Evolutionary conservation across 2,888 invertebrate genomes (phyloP).

Genomic region (Tricholauxania praeusta): DNA sequence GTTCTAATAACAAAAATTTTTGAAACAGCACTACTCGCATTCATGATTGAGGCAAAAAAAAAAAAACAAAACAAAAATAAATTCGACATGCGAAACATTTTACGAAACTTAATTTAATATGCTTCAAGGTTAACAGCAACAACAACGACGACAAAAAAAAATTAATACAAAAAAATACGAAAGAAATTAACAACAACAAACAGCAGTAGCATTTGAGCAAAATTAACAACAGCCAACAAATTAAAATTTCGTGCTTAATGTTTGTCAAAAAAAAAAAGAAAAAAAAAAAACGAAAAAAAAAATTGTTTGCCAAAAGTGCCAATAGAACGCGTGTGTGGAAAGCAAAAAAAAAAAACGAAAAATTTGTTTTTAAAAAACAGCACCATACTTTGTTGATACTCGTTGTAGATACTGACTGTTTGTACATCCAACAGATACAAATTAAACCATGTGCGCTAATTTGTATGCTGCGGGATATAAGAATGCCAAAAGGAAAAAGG

Average conservation of each 20-base stretch:
- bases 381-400: no score
- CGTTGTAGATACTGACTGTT: no score
- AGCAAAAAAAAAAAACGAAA: slow-evolving; percentile 1
- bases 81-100: background rate
- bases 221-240: slow-evolving; percentile 12
- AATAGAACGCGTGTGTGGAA: background rate
- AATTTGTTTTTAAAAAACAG: background rate
- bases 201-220: background rate
- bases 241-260: slow-evolving; percentile 16
- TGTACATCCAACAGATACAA: no score
- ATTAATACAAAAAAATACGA: slow-evolving; percentile 8
- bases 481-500: no score
- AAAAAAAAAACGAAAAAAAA: background rate
- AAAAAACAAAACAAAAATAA: slow-evolving; percentile 16
- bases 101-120: slow-evolving; percentile 34
- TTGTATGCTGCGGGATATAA: no score
- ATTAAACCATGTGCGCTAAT: no score
- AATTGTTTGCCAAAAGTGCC: background rate
- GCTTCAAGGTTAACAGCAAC: slow-evolving; percentile 33
- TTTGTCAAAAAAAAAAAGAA: background rate
- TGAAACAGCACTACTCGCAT: background rate
- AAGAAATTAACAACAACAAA: slow-evolving; percentile 8
- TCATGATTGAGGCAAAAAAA: background rate
- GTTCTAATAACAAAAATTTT: slow-evolving; percentile 9
- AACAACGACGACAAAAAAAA: slow-evolving; percentile 6